Evolutionary conservation across 2,888 invertebrate species (phyloP), one percentile per base, ranked within the genome.

Genomic region (Ceraclea dissimilis): DNA sequence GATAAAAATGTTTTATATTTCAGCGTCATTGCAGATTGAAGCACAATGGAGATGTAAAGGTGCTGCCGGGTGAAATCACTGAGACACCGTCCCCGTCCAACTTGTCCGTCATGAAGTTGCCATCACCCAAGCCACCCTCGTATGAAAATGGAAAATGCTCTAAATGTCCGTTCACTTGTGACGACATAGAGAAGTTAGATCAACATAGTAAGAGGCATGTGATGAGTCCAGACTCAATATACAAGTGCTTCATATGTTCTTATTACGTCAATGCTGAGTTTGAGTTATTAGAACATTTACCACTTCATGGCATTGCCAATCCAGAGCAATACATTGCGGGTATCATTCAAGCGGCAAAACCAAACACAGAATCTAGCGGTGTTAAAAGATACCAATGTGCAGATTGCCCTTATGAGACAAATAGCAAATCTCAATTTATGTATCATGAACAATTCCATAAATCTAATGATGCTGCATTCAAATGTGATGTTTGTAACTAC

Each of bases 391-490:
- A 90, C 69, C 82, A 82, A 67, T 93, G 93, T 67, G 79, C 81
- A 4, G 82, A 84, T 54, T 93, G 93, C 69, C 91, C 93, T 0
- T 92, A 90, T 68, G 86, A 87, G 63, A 89, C 89, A 39, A 90
- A 90, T 67, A 89, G 88, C 68, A 90, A 89, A 69, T 89, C 89
- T 21, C 91, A 92, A 70, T 90, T 84, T 70, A 81, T 87, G 67
- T 90, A 92, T 68, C 93, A 93, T 67, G 89, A 89, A 67, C 90
- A 91, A 67, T 87, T 92, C 68, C 93, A 93, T 67, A 78, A 85
- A 39, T 83, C 85, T 0, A 79, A 84, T 52, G 82, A 83, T 47
- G 84, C 86, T 0, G 84, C 84, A n/a, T 88, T 86, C 71, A 88
- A 88, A 69, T 93, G 93, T 67, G 82, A 81, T 19, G 78, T 84